Percentiles rank a stretch among this genome's conserved stretches.
Conservation (phyloP, 1,140 invertebrate genomes). For the Lutraria rhynchaena region DNA sequence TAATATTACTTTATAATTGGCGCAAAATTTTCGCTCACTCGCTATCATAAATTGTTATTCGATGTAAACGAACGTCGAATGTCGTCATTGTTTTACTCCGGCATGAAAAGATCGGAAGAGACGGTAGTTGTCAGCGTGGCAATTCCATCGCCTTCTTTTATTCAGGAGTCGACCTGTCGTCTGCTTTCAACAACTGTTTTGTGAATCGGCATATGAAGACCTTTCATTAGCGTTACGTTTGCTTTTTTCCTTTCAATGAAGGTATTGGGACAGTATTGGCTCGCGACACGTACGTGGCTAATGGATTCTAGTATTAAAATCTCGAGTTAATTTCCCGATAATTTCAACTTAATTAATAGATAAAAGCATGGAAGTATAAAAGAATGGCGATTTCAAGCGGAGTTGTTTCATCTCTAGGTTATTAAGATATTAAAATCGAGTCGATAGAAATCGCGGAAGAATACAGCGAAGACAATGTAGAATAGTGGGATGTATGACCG, state of each 20-base stretch:
- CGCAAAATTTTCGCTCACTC: constrained; percentile 28
- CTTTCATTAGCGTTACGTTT: constrained; percentile 49
- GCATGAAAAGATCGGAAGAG: constrained; percentile 58
- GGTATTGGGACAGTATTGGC: neutral
- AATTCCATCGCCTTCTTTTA: constrained; percentile 55
- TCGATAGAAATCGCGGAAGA: no score
- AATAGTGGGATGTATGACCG: no score
- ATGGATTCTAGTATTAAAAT: constrained; percentile 56
- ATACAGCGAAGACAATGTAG: no score
- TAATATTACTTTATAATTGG: constrained; percentile 53
- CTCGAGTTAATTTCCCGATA: constrained; percentile 53
- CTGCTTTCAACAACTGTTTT: constrained; percentile 53
- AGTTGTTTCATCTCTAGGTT: constrained; percentile 27
- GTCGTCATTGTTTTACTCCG: constrained; percentile 27
- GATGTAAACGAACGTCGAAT: constrained; percentile 38
- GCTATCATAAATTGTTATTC: constrained; percentile 51
- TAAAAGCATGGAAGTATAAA: constrained; percentile 50
- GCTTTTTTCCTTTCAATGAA: constrained; percentile 21
- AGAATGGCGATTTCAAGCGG: constrained; percentile 37
- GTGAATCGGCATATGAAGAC: constrained; percentile 48
- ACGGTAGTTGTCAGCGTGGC: constrained; percentile 24
- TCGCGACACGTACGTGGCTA: constrained; percentile 23
- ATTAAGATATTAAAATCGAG: constrained; percentile 24
- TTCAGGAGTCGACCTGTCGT: constrained; percentile 23
- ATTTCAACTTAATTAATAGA: constrained; percentile 57